Base-by-base conservation (phyloP, 2,888 invertebrate genomes). In the Dynastes hyllus region DNA sequence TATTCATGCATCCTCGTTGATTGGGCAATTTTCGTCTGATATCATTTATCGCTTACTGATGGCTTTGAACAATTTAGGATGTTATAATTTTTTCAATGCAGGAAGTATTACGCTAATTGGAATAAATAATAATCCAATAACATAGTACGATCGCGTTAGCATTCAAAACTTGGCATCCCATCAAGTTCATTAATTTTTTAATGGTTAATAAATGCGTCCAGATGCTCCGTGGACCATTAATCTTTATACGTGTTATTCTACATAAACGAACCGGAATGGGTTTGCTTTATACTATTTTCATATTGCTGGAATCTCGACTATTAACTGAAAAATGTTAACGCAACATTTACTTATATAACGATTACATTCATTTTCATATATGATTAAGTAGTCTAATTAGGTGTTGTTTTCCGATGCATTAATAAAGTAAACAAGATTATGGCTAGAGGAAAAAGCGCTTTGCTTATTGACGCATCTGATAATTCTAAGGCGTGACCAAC, bases 141-240 rank as follows among this genome's bases (percentile, higher is more conserved):
- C 73, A 53, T 53, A 27, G 51, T 51, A 69, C 51, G 51, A 29
- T 51, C 51, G 50, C 51, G 69, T 29, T 51, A 61, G 73, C 45
- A 75, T 45, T 63, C 61, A 61, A 50, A 50, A 50, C 61, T 61
- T 61, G 73, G 45, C 73, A 40, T 61, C 61, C 45, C 61, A 50
- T 61, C 61, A 40, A 40, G 73, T 61, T 75, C 73, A 75, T 75
- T 75, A 75, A 75, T 75, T 75, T 75, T 61, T 61, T 75, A 75
- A 61, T 50, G 73, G 45, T 45, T 75, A 75, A 75, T 45, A 61
- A 40, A 61, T 61, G 61, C 63, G 50, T 27, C 55, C 32, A 37
- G 73, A 75, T 75, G 73, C 45, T 75, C 61, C 27, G 40, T 29
- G 50, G 16, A 45, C 73, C 63, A 75, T 75, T 75, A 75, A 75